Base-by-base conservation (phyloP, 2,797 vertebrate genomes). In the Sebastiscus tertius region DNA sequence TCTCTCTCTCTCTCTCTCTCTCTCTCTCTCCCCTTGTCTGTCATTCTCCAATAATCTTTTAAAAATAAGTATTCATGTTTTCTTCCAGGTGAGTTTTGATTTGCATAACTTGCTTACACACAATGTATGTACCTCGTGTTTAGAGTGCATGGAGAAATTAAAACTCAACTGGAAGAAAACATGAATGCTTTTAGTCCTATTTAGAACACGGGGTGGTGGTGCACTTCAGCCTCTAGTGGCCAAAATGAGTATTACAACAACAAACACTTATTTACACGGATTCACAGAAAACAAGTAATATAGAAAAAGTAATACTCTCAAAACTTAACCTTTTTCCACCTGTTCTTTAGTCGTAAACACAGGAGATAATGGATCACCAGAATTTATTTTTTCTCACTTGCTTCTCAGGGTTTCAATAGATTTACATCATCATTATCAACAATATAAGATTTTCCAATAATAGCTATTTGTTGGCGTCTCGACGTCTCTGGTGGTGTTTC, bases 131-230 rank as follows among this genome's bases (percentile, higher is more conserved):
- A 18, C 16, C 42, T 46, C 0, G 7, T 49, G 18, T 49, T 49
- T 49, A 20, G 0, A 49, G 46, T 49, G 1, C 46, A 49, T 0
- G 3, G 46, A 49, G 46, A 20, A 20, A 0, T 42, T 49, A 49
- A 0, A 49, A 0, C 46, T 49, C 46, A 49, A 0, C 18, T 49
- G 46, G 46, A 49, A 49, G 46, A 0, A 49, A 49, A 18, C 0
- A 49, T 20, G 46, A 20, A 49, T 20, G 46, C 18, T 49, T 49
- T 49, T 49, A 49, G 46, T 49, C 46, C 1, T 18, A 49, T 49
- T 49, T 20, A 49, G 1, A 18, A 49, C 16, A 49, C 20, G 6
- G 16, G 42, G 42, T 46, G 0, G 42, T 18, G 16, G 42, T 46
- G 18, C 46, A 49, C 18, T 1, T 46, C 42, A 46, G 42, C 16